Percentiles rank a stretch among this genome's conserved stretches.
phyloP scores from a whole-genome alignment of 2,888 invertebrate genomes.

The Drosophila prostipennis region DNA sequence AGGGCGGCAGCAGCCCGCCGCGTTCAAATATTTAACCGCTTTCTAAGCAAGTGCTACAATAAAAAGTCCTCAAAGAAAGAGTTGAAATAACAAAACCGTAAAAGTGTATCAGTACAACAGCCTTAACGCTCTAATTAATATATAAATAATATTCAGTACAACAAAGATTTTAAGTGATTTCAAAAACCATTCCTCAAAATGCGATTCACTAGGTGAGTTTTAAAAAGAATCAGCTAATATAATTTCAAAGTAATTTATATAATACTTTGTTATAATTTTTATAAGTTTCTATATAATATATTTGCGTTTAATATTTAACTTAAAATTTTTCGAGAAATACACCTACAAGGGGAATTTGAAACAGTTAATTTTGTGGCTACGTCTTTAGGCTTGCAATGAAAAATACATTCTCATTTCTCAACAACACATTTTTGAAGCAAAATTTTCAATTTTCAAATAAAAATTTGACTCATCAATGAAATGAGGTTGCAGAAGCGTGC shows the following conservation, averaged over 20 bases:
- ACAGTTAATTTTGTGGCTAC: too few species aligned
- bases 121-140: neutral
- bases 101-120: slow-evolving; percentile 1
- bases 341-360: too few species aligned
- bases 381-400: too few species aligned
- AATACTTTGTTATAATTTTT: too few species aligned
- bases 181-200: slow-evolving; percentile 51
- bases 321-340: too few species aligned
- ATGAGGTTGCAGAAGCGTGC: slow-evolving; percentile 5
- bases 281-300: too few species aligned
- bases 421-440: too few species aligned
- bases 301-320: too few species aligned
- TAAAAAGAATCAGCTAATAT: neutral
- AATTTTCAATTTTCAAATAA: neutral
- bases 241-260: too few species aligned
- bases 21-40: slow-evolving; percentile 30
- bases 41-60: slow-evolving; percentile 5
- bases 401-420: too few species aligned
- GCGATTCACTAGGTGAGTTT: slow-evolving; percentile 74
- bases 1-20: neutral
- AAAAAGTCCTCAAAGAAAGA: neutral
- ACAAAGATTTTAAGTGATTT: neutral
- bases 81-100: neutral
- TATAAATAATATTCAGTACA: neutral
- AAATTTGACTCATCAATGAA: neutral